These are phyloP conservation scores for Murina feae DNA, from an alignment of 2,113 vertebrate genomes.

Conservation along the genomic window DNA sequence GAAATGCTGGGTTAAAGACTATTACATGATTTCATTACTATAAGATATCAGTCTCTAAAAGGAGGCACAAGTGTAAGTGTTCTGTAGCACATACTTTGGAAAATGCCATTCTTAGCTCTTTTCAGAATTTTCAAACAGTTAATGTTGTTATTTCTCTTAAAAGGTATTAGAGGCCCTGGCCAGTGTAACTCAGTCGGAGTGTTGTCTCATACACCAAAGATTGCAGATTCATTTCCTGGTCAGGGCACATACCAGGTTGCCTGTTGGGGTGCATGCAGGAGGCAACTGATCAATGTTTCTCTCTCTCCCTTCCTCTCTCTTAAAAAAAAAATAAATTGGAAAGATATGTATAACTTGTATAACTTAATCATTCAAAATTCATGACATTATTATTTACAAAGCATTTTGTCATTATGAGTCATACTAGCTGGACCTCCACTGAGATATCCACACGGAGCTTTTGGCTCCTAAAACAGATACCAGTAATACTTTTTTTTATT, in stretches of 20 bases:
- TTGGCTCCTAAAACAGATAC: background rate
- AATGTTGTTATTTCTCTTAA: background rate
- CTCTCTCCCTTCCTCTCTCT: too few relatives aligned
- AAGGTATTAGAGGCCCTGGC: background rate
- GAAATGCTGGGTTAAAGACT: background rate
- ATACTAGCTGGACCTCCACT: background rate
- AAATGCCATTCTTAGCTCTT: background rate
- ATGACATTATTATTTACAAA: background rate
- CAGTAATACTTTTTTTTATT: background rate
- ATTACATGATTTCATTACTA: background rate
- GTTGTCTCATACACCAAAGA: too few relatives aligned
- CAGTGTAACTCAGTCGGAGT: too few relatives aligned
- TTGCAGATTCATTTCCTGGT: too few relatives aligned
- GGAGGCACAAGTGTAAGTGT: background rate
- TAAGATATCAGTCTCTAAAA: background rate
- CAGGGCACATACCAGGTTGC: too few relatives aligned
- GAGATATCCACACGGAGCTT: background rate
- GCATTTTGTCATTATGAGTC: background rate
- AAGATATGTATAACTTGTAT: background rate
- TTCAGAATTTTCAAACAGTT: constrained; percentile 6
- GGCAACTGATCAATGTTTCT: too few relatives aligned
- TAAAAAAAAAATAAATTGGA: too few relatives aligned
- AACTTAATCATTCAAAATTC: background rate
- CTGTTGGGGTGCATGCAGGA: too few relatives aligned
- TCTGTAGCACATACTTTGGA: background rate